Evolutionary conservation across 2,888 invertebrate species (phyloP), one percentile per base, ranked within the genome.

Genomic region (Drosophila atripex): DNA sequence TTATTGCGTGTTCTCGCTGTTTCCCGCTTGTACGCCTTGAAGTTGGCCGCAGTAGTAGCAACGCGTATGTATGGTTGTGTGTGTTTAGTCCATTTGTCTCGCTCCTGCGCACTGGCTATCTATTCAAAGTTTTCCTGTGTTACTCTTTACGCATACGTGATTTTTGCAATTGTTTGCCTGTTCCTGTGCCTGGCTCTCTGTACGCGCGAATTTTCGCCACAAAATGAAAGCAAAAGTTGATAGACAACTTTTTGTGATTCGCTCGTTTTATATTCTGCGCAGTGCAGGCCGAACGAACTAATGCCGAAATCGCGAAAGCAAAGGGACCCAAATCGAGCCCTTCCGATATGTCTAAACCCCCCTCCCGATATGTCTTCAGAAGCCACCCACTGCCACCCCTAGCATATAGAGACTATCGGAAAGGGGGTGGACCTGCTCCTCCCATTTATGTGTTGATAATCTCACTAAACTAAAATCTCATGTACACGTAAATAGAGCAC

Each of bases 171-270:
- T 76, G 60, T 68, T 74, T 53, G 21, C 21, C 74, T 71, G 8
- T 28, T 9, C 9, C 28, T 57, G 69, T 72, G 38, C 57, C 59
- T 73, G 80, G 70, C 68, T 35, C 66, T 68, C 39, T 68, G 49
- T 66, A 64, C 63, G 65, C 76, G 68, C 63, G 71, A 79, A 71
- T 76, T 86, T 86, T 76, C 71, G 75, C 77, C 66, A 76, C 80
- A 75, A 77, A 89, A 87, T 77, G 90, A 89, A 89, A 89, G 89
- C 89, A 90, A 90, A 89, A 89, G 89, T 89, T 86, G 88, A 80
- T 78, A 78, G 80, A 87, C 90, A 77, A 82, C 88, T 87, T 80
- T 75, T 71, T 63, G 50, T 77, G 69, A 56, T 57, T 58, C 55
- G 61, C 55, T 52, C 35, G 76, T 56, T 61, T 68, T 45, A 60